Conservation (phyloP, 1,140 invertebrate species). For the Tetragonula clypearis region DNA sequence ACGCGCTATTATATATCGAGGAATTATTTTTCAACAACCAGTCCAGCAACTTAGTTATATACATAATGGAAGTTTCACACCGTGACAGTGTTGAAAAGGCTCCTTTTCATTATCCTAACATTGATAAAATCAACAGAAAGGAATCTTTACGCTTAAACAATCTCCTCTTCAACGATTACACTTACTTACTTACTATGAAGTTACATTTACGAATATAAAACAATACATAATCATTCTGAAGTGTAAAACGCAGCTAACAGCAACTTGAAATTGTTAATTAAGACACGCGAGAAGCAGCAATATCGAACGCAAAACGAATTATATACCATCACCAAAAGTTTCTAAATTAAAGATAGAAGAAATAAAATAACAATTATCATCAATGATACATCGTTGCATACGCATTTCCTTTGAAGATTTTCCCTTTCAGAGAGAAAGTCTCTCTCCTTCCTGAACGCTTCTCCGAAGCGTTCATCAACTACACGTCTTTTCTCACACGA, state of each 20-base stretch:
- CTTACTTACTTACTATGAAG: background rate
- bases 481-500: background rate
- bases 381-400: background rate
- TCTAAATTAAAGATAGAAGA: background rate
- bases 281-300: background rate
- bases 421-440: slow-evolving; percentile 4
- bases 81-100: background rate
- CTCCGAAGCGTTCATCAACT: background rate
- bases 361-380: background rate
- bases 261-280: background rate
- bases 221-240: background rate
- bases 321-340: slow-evolving; percentile 7
- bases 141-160: slow-evolving; percentile 4
- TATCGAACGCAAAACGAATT: background rate
- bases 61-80: slow-evolving; percentile 29
- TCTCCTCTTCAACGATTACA: slow-evolving; percentile 1
- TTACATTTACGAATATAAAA: background rate
- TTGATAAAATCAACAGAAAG: slow-evolving; percentile 24
- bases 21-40: slow-evolving; percentile 35
- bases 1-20: slow-evolving; percentile 59
- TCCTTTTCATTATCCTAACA: slow-evolving; percentile 9
- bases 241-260: background rate
- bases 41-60: slow-evolving; percentile 39
- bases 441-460: background rate
- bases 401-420: background rate